These are phyloP conservation scores for Amitus sp. DNA, from an alignment of 2,888 invertebrate species.

Conservation along the genomic window DNA sequence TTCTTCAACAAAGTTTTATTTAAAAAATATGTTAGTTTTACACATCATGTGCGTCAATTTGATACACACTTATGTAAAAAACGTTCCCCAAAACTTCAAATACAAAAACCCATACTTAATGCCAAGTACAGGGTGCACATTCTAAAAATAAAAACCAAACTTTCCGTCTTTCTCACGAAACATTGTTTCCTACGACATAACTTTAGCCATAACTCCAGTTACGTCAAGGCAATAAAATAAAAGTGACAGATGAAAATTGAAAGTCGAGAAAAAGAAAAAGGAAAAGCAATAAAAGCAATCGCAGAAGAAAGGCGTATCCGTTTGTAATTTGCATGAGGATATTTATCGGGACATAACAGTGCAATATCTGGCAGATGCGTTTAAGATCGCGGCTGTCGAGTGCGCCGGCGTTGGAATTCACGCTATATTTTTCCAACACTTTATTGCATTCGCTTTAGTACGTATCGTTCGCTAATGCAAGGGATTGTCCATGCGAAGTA, in stretches of 20 bases:
- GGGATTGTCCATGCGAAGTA: conserved; percentile 28
- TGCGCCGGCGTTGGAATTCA: conserved; percentile 45
- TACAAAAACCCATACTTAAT: too few relatives aligned
- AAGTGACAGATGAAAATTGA: conserved; percentile 22
- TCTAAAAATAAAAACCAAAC: too few relatives aligned
- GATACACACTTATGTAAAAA: too few relatives aligned
- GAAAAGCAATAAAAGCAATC: conserved; percentile 32
- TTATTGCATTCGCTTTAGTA: too few relatives aligned
- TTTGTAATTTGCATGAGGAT: conserved; percentile 62
- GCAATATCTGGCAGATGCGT: conserved; percentile 62
- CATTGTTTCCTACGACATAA: too few relatives aligned
- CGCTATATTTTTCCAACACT: conserved; percentile 34
- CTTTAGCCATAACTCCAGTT: too few relatives aligned
- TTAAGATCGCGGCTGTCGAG: conserved; percentile 58
- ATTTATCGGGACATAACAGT: conserved; percentile 53
- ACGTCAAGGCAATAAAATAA: not conserved
- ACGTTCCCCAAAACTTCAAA: too few relatives aligned
- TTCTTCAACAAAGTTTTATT: too few relatives aligned
- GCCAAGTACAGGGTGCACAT: too few relatives aligned
- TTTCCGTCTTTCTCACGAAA: too few relatives aligned
- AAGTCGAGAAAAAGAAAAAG: conserved; percentile 15
- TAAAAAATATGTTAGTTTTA: too few relatives aligned
- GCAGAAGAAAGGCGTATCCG: conserved; percentile 54
- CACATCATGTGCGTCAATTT: too few relatives aligned
- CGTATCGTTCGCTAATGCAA: conserved; percentile 44